Evolutionary conservation across 1,140 invertebrate genomes (phyloP), one percentile per base, ranked within the genome.

Genomic region (Drosophila pallidifrons): DNA sequence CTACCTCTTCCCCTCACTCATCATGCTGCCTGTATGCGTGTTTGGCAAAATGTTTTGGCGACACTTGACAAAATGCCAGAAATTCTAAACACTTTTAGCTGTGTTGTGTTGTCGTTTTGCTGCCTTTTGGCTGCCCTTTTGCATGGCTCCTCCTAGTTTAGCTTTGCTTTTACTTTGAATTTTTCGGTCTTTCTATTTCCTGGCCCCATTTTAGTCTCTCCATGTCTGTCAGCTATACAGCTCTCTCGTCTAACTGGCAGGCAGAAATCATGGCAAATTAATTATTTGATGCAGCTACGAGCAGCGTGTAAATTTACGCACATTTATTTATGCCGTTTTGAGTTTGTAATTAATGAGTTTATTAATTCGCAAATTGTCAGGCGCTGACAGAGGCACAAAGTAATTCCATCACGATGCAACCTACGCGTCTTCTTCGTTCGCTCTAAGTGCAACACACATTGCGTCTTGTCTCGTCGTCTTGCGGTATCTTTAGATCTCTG

Each of bases 21-120:
- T 45, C 8, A 8, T 7, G 30, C 32, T 6, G n/a, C 20, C n/a
- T 43, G 60, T 81, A 81, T 81, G 85, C 71, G 71, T 89, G 81
- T 79, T 89, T 73, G 75, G 81, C 79, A 77, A 90, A 91, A 90
- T 90, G 86, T 82, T 90, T 90, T 81, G 79, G 73, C 89, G 88
- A 91, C 88, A 91, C 88, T 91, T 91, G 88, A 91, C 88, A 91
- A 91, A 82, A 91, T 91, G 88, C 88, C 88, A 91, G 88, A 91
- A 88, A 91, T 85, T 91, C 86, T 90, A 85, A 85, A 89, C 83
- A 89, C 86, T 89, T 89, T 89, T 90, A 90, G 85, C 85, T 75
- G 74, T 54, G 69, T 83, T 46, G 80, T 88, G 79, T 72, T 69
- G 75, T 64, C 67, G 79, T 82, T 86, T 70, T 43, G 64, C 58